phyloP scores from a whole-genome alignment of 2,888 invertebrate species.

The Stenolophus ochropezus region DNA sequence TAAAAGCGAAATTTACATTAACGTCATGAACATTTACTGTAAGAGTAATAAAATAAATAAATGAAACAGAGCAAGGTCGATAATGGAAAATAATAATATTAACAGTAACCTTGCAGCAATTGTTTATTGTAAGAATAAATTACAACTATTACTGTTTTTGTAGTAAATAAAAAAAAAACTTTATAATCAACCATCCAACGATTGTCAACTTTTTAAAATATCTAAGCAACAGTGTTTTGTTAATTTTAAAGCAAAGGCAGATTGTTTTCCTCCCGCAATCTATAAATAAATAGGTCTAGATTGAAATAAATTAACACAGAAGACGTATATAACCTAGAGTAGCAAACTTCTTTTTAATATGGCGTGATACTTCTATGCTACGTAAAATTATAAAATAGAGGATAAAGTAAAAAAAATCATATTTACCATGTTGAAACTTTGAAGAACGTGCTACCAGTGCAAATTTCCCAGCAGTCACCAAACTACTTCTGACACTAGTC shows the following conservation, averaged over 20 bases:
- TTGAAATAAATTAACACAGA: not conserved
- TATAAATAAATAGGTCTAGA: constrained; percentile 9
- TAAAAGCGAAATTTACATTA: too few relatives aligned
- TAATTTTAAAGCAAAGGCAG: not conserved
- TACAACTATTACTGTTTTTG: not conserved
- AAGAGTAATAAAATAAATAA: constrained; percentile 1
- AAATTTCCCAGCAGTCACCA: constrained; percentile 71
- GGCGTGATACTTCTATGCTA: not conserved
- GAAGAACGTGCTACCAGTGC: constrained; percentile 69
- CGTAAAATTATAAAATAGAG: not conserved
- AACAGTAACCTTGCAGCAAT: not conserved
- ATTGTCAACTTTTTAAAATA: not conserved
- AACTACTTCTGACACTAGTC: constrained; percentile 72
- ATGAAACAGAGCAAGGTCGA: constrained; percentile 7
- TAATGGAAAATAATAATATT: not conserved
- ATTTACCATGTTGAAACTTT: constrained; percentile 70
- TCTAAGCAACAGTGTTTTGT: not conserved
- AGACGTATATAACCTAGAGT: not conserved
- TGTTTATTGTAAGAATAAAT: too few relatives aligned
- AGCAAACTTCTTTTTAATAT: not conserved
- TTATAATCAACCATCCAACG: not conserved
- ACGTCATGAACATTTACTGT: not conserved
- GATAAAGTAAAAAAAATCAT: not conserved
- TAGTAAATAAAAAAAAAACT: constrained; percentile 5
- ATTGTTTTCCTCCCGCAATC: not conserved